Percentiles rank a stretch among this genome's conserved stretches.
Evolutionary conservation across 1,140 invertebrate species (phyloP).

Genomic region (Drosophila rhopaloa): DNA sequence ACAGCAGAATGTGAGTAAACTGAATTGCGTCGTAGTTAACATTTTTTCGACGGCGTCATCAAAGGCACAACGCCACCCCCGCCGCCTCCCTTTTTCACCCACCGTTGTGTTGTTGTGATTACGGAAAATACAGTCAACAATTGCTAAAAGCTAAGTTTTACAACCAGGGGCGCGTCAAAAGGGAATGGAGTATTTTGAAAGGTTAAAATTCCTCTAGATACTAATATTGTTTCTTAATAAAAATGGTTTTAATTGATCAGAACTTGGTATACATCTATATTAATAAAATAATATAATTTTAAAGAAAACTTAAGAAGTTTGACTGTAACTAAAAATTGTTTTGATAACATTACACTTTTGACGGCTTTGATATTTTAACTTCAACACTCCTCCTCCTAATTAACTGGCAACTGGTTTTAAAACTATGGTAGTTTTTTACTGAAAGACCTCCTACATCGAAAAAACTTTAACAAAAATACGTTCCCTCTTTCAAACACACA

Average conservation of each 20-base stretch:
- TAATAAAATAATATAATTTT: neutral
- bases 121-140: slow-evolving; percentile 58
- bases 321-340: too few relatives aligned
- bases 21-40: slow-evolving; percentile 81
- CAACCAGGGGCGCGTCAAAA: neutral
- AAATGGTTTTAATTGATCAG: too few relatives aligned
- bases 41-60: slow-evolving; percentile 57
- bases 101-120: slow-evolving; percentile 28
- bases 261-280: too few relatives aligned
- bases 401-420: too few relatives aligned
- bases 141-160: slow-evolving; percentile 57
- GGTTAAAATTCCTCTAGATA: neutral
- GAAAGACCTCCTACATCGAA: too few relatives aligned
- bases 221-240: too few relatives aligned
- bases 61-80: slow-evolving; percentile 15
- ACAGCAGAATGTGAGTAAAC: slow-evolving; percentile 71
- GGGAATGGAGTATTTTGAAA: neutral
- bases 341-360: too few relatives aligned
- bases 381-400: too few relatives aligned
- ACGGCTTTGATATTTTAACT: too few relatives aligned
- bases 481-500: neutral
- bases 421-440: too few relatives aligned
- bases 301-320: too few relatives aligned
- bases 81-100: neutral
- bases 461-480: slow-evolving; percentile 11